Evolutionary conservation across 2,797 vertebrate genomes (phyloP).

Genomic region (Pangasius larnaudii): DNA sequence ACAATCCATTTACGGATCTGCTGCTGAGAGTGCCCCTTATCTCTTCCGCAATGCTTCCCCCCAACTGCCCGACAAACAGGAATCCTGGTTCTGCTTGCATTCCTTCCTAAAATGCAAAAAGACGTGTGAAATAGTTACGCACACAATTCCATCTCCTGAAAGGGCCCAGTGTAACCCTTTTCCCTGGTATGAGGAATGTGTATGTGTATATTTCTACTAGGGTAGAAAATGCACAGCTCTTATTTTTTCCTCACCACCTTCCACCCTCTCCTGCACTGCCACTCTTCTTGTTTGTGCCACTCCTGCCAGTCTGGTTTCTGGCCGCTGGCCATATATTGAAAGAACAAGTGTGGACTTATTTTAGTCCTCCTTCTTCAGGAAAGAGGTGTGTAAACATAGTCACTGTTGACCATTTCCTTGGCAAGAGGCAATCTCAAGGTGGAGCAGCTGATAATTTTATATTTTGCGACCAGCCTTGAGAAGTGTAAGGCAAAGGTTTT

Average conservation of each 20-base stretch:
- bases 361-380: constrained; percentile 54
- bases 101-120: constrained; percentile 46
- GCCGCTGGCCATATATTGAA: constrained; percentile 19
- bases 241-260: constrained; percentile 41
- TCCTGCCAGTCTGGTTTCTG: constrained; percentile 32
- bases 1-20: constrained; percentile 41
- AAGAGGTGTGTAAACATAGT: constrained; percentile 52
- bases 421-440: constrained; percentile 24
- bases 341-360: constrained; percentile 56
- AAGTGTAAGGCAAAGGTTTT: constrained; percentile 9
- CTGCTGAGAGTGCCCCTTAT: constrained; percentile 55
- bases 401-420: constrained; percentile 37
- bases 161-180: constrained; percentile 41
- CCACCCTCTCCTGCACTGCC: constrained; percentile 32
- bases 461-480: constrained; percentile 20
- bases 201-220: not conserved
- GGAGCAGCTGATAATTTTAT: constrained; percentile 26
- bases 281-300: constrained; percentile 49
- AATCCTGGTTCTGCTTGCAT: constrained; percentile 43
- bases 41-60: constrained; percentile 58
- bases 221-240: constrained; percentile 3
- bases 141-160: constrained; percentile 31
- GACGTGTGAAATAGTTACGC: constrained; percentile 26
- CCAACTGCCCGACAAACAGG: constrained; percentile 53
- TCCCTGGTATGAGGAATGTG: constrained; percentile 44